Evolutionary conservation across 2,888 invertebrate species (phyloP), one percentile per base, ranked within the genome.

Genomic region (Heliconius aoede): DNA sequence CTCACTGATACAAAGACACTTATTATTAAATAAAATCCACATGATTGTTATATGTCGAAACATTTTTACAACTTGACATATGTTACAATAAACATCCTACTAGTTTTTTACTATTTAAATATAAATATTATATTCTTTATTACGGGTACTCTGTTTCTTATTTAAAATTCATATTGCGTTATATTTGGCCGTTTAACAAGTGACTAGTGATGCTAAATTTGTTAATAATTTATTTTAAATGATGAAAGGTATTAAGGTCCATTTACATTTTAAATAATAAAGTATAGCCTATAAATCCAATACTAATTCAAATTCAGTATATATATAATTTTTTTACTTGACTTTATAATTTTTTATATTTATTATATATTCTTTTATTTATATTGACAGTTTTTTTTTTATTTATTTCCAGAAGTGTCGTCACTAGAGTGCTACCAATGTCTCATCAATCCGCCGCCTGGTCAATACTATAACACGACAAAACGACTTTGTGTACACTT

Each of bases 381-480:
- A 36, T 36, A 36, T 11, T 36, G 11, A 36, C 36, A 36, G 36
- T 18, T 0, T 3, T 21, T 21, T 28, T 60, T 69, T 65, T 46
- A 62, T 28, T 46, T 8, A 18, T 32, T 79, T 91, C 87, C 93
- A 92, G 94, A 86, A 80, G 91, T 90, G 78, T 84, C 90, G 69
- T 94, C 95, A 40, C 92, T 97, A 68, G 95, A 95, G 86, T 98
- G 98, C 88, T 98, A 96, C 91, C 96, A 96, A 87, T 98, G 98
- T 87, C 93, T 96, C 21, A 89, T 93, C 78, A 95, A 96, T 82
- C 95, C 96, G 0, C 95, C 95, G 1, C 95, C 95, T 8, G 94
- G 95, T 55, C 89, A 95, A 73, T 91, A 92, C 84, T 95, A 94
- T 83, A 96, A 96, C 85, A 95, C 95, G 80, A 96, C 95, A n/a